Evolutionary conservation across 2,888 invertebrate species (phyloP).

Genomic region (Eristalis intricaria): DNA sequence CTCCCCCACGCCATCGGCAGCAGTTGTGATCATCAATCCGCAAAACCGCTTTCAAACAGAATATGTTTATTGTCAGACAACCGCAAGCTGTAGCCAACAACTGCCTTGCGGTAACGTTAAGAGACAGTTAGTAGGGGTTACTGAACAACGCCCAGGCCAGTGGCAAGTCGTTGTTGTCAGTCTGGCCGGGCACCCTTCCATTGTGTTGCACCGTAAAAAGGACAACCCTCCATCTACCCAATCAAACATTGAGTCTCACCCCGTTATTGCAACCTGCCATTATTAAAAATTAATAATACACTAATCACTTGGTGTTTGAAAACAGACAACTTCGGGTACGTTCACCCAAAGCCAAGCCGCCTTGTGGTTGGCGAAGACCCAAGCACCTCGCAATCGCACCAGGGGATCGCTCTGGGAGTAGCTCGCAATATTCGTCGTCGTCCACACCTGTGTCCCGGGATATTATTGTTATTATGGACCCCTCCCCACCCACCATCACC

Average conservation of each 20-base stretch:
- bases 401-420: no score
- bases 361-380: constrained; percentile 30
- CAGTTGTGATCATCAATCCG: constrained; percentile 36
- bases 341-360: not conserved
- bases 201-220: constrained; percentile 36
- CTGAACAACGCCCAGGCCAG: not conserved
- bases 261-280: constrained; percentile 42
- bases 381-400: not conserved
- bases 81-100: constrained; percentile 68
- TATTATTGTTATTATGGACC: constrained; percentile 60
- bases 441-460: constrained; percentile 63
- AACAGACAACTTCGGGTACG: not conserved
- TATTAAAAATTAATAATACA: constrained; percentile 55
- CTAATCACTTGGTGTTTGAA: constrained; percentile 44
- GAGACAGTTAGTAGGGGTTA: constrained; percentile 53
- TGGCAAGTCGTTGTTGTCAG: constrained; percentile 17
- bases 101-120: constrained; percentile 62
- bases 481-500: not conserved
- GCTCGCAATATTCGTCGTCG: constrained; percentile 23
- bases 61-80: constrained; percentile 67
- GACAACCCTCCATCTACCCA: not conserved
- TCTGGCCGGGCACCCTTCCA: constrained; percentile 23
- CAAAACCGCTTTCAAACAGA: constrained; percentile 60
- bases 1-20: not conserved
- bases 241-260: constrained; percentile 31